Evolutionary conservation across 1,140 invertebrate species (phyloP), one percentile per base, ranked within the genome.

Genomic region (Drosophila rhopaloa): DNA sequence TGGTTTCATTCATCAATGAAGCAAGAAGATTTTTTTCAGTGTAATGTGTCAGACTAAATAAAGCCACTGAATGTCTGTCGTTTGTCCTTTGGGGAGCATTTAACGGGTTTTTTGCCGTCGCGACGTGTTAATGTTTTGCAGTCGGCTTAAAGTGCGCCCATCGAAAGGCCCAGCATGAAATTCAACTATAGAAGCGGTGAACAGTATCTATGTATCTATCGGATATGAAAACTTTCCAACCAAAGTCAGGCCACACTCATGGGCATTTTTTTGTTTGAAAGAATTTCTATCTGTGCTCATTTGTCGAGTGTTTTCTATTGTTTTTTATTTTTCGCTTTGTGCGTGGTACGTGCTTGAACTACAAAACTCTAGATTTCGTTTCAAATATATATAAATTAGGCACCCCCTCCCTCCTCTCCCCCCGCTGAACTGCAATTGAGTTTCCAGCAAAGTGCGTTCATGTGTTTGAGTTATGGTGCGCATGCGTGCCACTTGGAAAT

Each of bases 281-380:
- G 77, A 77, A 81, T 70, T 79, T 81, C 65, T 70, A 79, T 81
- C 50, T 81, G 77, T 88, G 60, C 77, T 74, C 81, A 78, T 85
- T 85, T 78, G 75, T 82, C 79, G 83, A 86, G 83, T 82, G 71
- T 70, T 71, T 63, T 70, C 65, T 55, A 82, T 68, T 63, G 58
- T 73, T 71, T 74, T 57, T 53, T 66, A 63, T 32, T 75, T 65
- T 48, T 75, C 43, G 72, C 63, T 75, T 79, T 67, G 70, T 83
- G 83, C 83, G 76, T 88, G 83, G 79, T 77, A 83, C 83, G 83
- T 88, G 83, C 84, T 89, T 88, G 63, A 88, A 89, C 79, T 88
- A 89, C 76, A 89, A 89, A 89, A 89, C 60, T 89, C 63, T 56
- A 88, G 84, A 88, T 88, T 83, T 80, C 63, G 53, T 70, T 79